Percentiles rank a stretch among this genome's conserved stretches.
phyloP scores from a whole-genome alignment of 2,113 vertebrate genomes.

The Dendrocopos noguchii region DNA sequence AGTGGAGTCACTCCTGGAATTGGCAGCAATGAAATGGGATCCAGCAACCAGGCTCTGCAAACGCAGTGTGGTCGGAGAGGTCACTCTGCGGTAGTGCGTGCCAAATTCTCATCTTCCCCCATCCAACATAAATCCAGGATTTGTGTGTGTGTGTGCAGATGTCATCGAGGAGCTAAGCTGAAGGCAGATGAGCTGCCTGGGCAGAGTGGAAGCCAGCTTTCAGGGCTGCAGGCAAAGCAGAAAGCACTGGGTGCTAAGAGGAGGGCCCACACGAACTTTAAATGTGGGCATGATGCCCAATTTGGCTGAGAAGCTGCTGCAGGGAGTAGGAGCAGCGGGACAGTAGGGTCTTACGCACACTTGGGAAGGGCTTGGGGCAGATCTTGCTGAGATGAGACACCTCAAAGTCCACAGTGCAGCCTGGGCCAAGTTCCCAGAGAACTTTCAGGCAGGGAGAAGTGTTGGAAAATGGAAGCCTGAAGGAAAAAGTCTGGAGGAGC shows the following conservation, averaged over 20 bases:
- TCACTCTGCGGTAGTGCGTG: background rate
- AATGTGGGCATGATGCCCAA: background rate
- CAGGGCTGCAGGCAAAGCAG: background rate
- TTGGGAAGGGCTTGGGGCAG: background rate
- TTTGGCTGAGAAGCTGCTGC: background rate
- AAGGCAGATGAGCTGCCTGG: background rate
- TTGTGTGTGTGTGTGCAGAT: background rate
- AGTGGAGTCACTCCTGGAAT: background rate
- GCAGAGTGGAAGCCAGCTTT: background rate
- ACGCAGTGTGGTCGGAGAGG: background rate
- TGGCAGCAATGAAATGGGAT: background rate
- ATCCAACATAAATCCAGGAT: conserved; percentile 35
- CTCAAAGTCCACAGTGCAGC: background rate
- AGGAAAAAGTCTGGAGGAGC: background rate
- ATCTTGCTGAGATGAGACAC: background rate
- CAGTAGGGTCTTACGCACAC: background rate
- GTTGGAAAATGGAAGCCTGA: background rate
- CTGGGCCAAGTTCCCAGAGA: background rate
- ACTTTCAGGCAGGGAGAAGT: background rate
- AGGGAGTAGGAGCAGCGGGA: background rate
- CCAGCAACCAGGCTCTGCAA: background rate
- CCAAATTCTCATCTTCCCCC: conserved; percentile 52
- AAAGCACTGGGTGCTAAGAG: background rate
- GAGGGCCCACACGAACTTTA: background rate
- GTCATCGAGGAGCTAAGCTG: background rate